Percentiles rank a stretch among this genome's conserved stretches.
Conservation (phyloP, 2,888 invertebrate genomes). For the Caenorhabditis doughertyi region DNA sequence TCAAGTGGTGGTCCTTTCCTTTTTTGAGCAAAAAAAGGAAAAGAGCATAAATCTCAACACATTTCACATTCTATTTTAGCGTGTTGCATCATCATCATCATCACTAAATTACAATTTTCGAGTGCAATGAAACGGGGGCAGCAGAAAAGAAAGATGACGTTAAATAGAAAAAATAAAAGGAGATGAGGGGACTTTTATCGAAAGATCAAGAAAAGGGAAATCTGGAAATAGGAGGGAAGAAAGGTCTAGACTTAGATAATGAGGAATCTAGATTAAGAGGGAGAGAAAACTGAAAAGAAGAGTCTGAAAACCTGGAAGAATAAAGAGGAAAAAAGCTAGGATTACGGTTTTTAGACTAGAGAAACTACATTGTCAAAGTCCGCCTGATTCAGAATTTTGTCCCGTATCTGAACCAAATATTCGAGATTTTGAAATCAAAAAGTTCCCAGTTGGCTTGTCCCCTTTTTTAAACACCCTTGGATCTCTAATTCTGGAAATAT, state of each 20-base stretch:
- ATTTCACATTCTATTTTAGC: conserved; percentile 28
- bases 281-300: too few species aligned
- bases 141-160: conserved; percentile 37
- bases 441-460: too few species aligned
- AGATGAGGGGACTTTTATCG: conserved; percentile 2
- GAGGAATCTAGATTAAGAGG: too few species aligned
- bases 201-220: conserved; percentile 9
- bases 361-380: too few species aligned
- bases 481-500: not conserved
- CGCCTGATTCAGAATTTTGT: too few species aligned
- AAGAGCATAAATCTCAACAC: conserved; percentile 37
- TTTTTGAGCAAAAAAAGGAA: not conserved
- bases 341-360: too few species aligned
- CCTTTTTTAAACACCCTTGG: too few species aligned
- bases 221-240: not conserved
- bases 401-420: too few species aligned
- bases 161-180: not conserved
- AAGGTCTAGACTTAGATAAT: not conserved
- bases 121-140: conserved; percentile 12
- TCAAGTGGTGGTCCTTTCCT: conserved; percentile 33
- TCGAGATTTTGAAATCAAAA: too few species aligned
- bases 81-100: conserved; percentile 35
- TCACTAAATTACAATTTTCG: conserved; percentile 57
- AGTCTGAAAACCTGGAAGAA: too few species aligned
- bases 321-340: too few species aligned